These are phyloP conservation scores for Capitulum mitella DNA, from an alignment of 2,888 invertebrate species.

Conservation along the genomic window DNA sequence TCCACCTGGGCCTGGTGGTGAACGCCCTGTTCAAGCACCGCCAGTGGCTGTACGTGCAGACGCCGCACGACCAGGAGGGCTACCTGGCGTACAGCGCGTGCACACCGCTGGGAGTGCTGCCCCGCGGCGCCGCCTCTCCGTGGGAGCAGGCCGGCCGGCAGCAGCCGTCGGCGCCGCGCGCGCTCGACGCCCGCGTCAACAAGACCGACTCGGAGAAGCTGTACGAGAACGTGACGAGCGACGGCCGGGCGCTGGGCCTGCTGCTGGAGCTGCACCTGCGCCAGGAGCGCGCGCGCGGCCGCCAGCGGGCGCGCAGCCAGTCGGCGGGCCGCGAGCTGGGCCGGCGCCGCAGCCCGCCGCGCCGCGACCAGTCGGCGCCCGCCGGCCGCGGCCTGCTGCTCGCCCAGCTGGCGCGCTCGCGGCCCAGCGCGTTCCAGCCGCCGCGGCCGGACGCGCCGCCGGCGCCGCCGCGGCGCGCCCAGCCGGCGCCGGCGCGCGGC, in stretches of 20 bases:
- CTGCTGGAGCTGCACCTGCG: neutral
- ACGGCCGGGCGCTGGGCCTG: slow-evolving; percentile 16
- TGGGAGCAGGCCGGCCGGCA: slow-evolving; percentile 23
- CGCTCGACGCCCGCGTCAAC: slow-evolving; percentile 45
- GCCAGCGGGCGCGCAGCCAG: neutral
- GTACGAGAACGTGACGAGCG: slow-evolving; percentile 43
- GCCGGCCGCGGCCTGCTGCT: neutral
- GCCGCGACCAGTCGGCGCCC: neutral
- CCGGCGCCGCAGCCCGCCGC: neutral
- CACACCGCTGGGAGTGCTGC: slow-evolving; percentile 65
- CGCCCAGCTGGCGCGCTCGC: neutral
- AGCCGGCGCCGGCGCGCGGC: neutral
- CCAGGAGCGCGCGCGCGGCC: neutral
- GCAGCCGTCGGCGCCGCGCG: slow-evolving; percentile 40
- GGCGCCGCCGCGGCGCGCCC: neutral
- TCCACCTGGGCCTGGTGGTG: slow-evolving; percentile 74
- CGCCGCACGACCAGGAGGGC: slow-evolving; percentile 75
- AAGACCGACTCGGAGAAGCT: slow-evolving; percentile 70
- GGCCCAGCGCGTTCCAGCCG: neutral
- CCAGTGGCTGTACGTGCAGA: slow-evolving; percentile 76
- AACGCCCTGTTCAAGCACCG: slow-evolving; percentile 79
- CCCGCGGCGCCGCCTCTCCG: slow-evolving; percentile 40
- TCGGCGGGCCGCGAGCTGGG: neutral
- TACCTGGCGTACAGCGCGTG: slow-evolving; percentile 70
- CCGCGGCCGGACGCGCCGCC: neutral